Percentiles rank a stretch among this genome's conserved stretches.
phyloP scores from a whole-genome alignment of 2,797 vertebrate genomes.

The Apodemus agrarius region DNA sequence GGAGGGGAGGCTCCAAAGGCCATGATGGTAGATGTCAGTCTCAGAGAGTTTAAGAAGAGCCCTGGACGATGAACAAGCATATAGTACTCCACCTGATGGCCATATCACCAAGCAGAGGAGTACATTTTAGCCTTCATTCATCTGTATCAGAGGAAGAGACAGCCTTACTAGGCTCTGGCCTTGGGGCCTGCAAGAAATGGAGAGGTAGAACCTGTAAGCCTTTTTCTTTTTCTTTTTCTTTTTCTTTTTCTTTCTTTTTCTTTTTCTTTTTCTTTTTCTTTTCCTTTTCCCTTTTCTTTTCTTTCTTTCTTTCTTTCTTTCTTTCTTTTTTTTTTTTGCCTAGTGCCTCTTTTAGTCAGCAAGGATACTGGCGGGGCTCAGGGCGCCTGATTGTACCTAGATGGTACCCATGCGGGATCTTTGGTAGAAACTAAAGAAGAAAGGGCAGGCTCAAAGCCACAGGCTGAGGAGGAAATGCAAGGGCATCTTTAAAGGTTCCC shows the following conservation, averaged over 20 bases:
- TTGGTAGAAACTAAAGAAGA: not conserved
- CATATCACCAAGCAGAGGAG: not conserved
- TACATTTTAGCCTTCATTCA: not conserved
- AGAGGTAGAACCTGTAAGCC: not conserved
- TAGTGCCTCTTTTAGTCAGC: not conserved
- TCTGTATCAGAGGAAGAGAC: not conserved
- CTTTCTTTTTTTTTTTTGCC: no score
- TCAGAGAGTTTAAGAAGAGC: not conserved
- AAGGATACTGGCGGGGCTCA: not conserved
- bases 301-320: no score
- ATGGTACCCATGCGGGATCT: not conserved
- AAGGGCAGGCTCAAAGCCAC: not conserved
- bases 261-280: no score
- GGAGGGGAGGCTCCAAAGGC: not conserved
- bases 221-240: no score
- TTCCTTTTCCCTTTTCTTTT: no score
- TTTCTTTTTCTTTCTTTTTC: no score
- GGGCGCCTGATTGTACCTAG: not conserved
- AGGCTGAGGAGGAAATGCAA: not conserved
- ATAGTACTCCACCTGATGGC: not conserved
- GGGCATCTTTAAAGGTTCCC: constrained; percentile 3
- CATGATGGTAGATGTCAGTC: not conserved
- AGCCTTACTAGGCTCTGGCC: not conserved
- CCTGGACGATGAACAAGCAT: not conserved
- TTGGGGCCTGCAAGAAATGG: not conserved